These are phyloP conservation scores for Gavialis gangeticus DNA, from an alignment of 2,113 vertebrate species.

Conservation along the genomic window DNA sequence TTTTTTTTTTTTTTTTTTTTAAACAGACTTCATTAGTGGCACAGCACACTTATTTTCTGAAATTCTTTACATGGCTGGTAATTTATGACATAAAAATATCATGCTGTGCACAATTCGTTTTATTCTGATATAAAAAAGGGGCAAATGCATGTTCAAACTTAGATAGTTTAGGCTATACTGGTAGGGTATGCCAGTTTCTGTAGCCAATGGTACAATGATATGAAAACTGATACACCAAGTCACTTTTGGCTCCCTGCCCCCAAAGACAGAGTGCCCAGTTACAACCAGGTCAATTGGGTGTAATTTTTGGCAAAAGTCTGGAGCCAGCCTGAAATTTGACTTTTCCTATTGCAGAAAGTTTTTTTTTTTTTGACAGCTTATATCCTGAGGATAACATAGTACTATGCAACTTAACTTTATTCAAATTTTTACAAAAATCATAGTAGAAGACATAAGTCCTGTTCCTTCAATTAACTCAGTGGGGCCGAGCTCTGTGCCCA, in stretches of 20 bases:
- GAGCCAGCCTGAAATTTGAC: neutral
- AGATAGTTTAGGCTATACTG: too few relatives aligned
- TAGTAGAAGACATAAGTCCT: neutral
- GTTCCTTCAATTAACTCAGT: neutral
- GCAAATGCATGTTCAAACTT: too few relatives aligned
- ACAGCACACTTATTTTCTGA: neutral
- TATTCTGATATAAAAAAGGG: too few relatives aligned
- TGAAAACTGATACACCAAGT: too few relatives aligned
- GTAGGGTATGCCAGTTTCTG: too few relatives aligned
- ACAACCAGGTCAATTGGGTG: too few relatives aligned
- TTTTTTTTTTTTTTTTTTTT: too few relatives aligned
- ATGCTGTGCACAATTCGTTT: neutral
- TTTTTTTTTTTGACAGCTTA: neutral
- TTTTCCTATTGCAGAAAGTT: neutral
- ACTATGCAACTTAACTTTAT: neutral
- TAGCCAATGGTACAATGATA: too few relatives aligned
- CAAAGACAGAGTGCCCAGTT: too few relatives aligned
- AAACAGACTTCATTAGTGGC: neutral
- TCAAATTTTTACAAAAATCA: neutral
- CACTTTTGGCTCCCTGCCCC: too few relatives aligned
- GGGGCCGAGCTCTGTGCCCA: neutral
- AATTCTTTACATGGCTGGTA: neutral
- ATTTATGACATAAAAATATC: neutral
- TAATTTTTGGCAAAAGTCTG: too few relatives aligned
- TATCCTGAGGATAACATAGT: neutral